Evolutionary conservation across 2,113 vertebrate genomes (phyloP), one percentile per base, ranked within the genome.

Genomic region (Chionodraco myersi): DNA sequence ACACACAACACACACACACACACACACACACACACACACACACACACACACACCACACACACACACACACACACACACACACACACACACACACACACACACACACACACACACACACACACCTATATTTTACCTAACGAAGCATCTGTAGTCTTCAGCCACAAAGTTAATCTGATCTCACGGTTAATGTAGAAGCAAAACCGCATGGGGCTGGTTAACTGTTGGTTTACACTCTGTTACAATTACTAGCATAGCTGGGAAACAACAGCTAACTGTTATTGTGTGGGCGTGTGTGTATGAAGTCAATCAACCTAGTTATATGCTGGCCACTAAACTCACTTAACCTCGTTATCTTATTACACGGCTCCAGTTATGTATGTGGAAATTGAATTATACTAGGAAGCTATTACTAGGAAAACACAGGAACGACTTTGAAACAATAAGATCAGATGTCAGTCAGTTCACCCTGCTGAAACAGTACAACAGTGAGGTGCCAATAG

Each of bases 111-210:
- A 26, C 26, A 58, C 79, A 75, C 74, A 62, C 79, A 75, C 60
- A 79, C 52, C 69, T 68, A 86, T 73, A 75, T 85, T 86, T 87
- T 62, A 82, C 82, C 69, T 72, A 77, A 86, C 70, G 41, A 90
- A 86, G 88, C 79, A 82, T 89, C 82, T 81, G 74, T 63, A 80
- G 75, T 85, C 71, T 76, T 73, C 67, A 85, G 68, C 82, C 83
- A 78, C 86, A 83, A 91, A 91, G 87, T 87, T 92, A 94, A 92
- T 92, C 92, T 89, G 92, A 94, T 94, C 92, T 92, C 92, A 93
- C 88, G 88, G 83, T 92, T 93, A 92, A 94, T 92, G 89, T 92
- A 91, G 83, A 91, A 86, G 91, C 90, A 92, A 89, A 92, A 87
- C 91, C 77, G 69, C 89, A 90, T 91, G 88, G 86, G 91, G 91